Conservation (phyloP, 2,888 invertebrate species). For the Craniophora ligustri region DNA sequence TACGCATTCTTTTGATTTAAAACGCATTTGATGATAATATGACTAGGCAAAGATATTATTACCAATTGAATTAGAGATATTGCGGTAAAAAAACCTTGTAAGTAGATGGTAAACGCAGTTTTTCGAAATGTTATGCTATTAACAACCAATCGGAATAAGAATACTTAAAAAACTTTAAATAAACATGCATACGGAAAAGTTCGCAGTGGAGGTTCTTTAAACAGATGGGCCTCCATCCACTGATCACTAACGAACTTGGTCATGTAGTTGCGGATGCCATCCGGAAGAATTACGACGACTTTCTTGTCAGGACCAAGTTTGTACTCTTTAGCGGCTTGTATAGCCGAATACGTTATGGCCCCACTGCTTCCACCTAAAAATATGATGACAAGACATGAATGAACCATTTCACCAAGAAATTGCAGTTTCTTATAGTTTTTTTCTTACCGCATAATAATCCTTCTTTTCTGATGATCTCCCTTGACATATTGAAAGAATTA, state of each 20-base stretch:
- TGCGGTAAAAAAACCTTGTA: no score
- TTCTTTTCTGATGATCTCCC: constrained; percentile 95
- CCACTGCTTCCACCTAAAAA: constrained; percentile 95
- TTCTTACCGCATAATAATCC: constrained; percentile 94
- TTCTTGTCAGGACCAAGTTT: constrained; percentile 92
- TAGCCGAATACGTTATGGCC: constrained; percentile 91
- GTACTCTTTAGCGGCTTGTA: constrained; percentile 91
- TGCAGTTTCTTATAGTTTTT: background rate
- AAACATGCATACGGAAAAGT: constrained; percentile 58
- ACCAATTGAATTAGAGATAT: no score
- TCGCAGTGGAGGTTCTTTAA: constrained; percentile 73
- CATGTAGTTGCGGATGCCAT: constrained; percentile 98
- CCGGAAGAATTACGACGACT: constrained; percentile 95
- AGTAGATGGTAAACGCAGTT: no score
- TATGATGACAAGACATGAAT: background rate
- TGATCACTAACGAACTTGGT: constrained; percentile 97
- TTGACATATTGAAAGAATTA: constrained; percentile 93
- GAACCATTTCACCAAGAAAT: background rate
- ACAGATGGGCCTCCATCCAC: constrained; percentile 96
- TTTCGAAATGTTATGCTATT: no score
- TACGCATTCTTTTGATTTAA: no score
- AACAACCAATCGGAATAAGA: no score
- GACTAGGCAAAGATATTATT: no score
- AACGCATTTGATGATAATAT: no score
- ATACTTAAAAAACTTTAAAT: background rate